Conservation (phyloP, 2,797 vertebrate genomes). For the Loriculus beryllinus region DNA sequence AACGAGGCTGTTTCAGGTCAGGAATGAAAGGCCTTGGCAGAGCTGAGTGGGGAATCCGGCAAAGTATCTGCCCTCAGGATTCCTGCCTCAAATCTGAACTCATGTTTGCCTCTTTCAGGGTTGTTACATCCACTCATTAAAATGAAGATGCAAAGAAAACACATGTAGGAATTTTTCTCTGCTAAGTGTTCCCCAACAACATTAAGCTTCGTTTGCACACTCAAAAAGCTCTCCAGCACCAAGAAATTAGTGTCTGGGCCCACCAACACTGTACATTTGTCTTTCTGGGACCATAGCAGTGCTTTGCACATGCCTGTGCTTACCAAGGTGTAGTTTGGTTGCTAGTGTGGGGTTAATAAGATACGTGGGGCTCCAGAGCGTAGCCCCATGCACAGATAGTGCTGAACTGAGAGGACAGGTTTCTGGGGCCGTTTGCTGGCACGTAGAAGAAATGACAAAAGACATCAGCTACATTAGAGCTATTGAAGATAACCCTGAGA, state of each 20-base stretch:
- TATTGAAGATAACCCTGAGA: constrained; percentile 26
- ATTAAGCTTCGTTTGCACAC: not conserved
- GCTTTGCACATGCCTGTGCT: not conserved
- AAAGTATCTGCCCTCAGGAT: not conserved
- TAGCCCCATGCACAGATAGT: not conserved
- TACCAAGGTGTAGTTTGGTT: not conserved
- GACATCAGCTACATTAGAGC: not conserved
- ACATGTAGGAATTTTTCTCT: not conserved
- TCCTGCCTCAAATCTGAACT: not conserved
- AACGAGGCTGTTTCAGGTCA: not conserved
- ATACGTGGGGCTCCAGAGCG: not conserved
- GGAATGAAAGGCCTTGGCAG: not conserved
- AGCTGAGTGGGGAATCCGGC: not conserved
- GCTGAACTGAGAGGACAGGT: not conserved
- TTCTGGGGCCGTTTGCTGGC: not conserved
- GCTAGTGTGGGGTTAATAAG: not conserved
- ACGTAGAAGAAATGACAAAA: not conserved
- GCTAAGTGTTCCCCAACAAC: not conserved
- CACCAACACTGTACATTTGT: not conserved
- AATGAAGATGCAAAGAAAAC: not conserved
- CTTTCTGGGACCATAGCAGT: not conserved
- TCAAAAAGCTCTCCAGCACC: not conserved
- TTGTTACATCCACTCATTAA: not conserved
- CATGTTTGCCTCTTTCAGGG: not conserved
- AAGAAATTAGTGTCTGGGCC: not conserved